Evolutionary conservation across 2,888 invertebrate species (phyloP), one percentile per base, ranked within the genome.

Genomic region (Trachelus tabidus): DNA sequence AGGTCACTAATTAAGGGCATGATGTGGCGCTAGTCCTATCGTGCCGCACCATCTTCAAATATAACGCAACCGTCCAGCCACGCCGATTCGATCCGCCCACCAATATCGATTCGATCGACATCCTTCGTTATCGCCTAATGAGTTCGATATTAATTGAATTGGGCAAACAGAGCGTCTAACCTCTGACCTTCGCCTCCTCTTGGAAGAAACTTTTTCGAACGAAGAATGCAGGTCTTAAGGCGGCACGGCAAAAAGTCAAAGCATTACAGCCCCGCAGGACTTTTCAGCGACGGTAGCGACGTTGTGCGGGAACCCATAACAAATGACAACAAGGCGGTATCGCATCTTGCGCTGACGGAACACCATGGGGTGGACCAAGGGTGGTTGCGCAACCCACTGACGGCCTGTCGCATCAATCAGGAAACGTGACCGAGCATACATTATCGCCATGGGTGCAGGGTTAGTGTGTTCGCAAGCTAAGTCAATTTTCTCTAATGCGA

Each of bases 341-440:
- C 56, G 77, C 73, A 69, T 79, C 77, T 77, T 77, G 79, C 75
- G 31, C 33, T 33, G 12, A 71, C 71, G 71, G 56, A 23, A 56
- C 56, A 56, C 1, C 56, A 23, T 23, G 6, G 6, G 40, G 6
- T 6, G 56, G 56, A 56, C 56, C 56, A 56, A 9, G 56, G 56
- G 56, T 56, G 56, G 56, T 23, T 9, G 12, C 6, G 71, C 33
- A 12, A 31, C 71, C 12, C 31, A 31, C 71, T 4, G 71, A 81
- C 79, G 73, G 34, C 79, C 80, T 76, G 79, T 69, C 78, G 77
- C 84, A 87, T 88, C 88, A 85, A 89, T 87, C 88, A 87, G 85
- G 76, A 84, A 87, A 86, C 90, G 90, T 90, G 90, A 90, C 87
- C 85, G 81, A 85, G 90, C 90, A 90, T 90, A 90, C 87, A 90